Conservation (phyloP, 2,888 invertebrate genomes). For the Tinea pellionella region DNA sequence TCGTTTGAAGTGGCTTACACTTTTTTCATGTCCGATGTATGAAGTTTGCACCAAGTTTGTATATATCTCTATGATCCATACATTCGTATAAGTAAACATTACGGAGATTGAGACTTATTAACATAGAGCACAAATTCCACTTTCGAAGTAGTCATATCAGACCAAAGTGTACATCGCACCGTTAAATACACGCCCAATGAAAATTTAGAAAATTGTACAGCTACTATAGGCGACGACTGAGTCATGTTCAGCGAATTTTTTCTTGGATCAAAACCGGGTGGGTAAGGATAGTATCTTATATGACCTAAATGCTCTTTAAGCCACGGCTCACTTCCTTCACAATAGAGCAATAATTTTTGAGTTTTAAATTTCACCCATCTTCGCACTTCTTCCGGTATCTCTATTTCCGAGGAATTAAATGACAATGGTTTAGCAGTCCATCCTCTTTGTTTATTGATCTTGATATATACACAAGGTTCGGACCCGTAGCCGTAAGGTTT, state of each 20-base stretch:
- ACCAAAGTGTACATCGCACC: slow-evolving; percentile 50
- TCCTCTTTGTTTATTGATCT: slow-evolving; percentile 41
- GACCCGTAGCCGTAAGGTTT: slow-evolving; percentile 49
- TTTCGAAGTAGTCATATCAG: slow-evolving; percentile 37
- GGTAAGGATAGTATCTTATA: slow-evolving; percentile 47
- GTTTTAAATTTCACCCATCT: slow-evolving; percentile 32
- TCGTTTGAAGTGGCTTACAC: too few relatives aligned
- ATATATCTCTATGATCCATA: too few relatives aligned
- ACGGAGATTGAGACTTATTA: neutral
- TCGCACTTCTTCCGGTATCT: slow-evolving; percentile 34
- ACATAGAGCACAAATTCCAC: slow-evolving; percentile 46
- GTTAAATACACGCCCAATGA: slow-evolving; percentile 43
- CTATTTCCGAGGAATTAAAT: slow-evolving; percentile 25
- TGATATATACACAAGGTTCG: slow-evolving; percentile 45
- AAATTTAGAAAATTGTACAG: slow-evolving; percentile 45
- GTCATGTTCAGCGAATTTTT: slow-evolving; percentile 33
- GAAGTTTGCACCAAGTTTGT: too few relatives aligned
- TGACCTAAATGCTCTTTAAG: slow-evolving; percentile 49
- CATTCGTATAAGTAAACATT: neutral
- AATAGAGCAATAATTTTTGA: slow-evolving; percentile 44
- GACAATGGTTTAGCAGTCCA: slow-evolving; percentile 44
- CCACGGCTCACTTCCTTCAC: slow-evolving; percentile 40
- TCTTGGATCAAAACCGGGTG: slow-evolving; percentile 46
- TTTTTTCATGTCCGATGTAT: too few relatives aligned
- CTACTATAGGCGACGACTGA: slow-evolving; percentile 36